phyloP scores from a whole-genome alignment of 2,888 invertebrate genomes.

The Trachelus troglodyta region DNA sequence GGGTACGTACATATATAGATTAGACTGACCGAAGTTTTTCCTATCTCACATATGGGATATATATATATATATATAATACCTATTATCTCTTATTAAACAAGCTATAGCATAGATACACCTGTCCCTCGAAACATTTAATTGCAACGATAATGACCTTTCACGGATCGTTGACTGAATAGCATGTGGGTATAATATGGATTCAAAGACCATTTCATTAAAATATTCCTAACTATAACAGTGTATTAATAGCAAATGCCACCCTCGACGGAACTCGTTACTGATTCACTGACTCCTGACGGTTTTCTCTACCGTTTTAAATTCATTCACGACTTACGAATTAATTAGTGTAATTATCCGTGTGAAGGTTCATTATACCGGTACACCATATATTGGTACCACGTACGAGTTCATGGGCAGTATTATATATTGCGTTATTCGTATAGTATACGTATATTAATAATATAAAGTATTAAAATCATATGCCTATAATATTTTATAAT shows the following conservation, averaged over 20 bases:
- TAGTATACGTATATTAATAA: not conserved
- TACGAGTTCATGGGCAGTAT: not conserved
- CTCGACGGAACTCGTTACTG: not conserved
- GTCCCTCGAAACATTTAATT: constrained; percentile 1
- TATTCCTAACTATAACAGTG: not conserved
- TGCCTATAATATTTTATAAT: not conserved
- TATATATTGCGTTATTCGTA: not conserved
- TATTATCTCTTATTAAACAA: not conserved
- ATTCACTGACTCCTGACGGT: not conserved
- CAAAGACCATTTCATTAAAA: not conserved
- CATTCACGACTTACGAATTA: not conserved
- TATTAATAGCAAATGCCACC: not conserved
- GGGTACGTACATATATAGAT: too few relatives aligned
- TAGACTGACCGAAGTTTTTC: not conserved
- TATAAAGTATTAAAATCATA: not conserved
- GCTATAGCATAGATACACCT: not conserved
- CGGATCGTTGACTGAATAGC: constrained; percentile 40
- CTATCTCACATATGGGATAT: not conserved
- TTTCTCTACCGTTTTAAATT: not conserved
- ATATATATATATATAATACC: not conserved
- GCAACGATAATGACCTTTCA: constrained; percentile 51
- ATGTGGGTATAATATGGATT: constrained; percentile 31
- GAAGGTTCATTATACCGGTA: not conserved
- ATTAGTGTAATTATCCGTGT: not conserved
- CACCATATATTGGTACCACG: not conserved